Percentiles rank a stretch among this genome's conserved stretches.
Conservation (phyloP, 2,888 invertebrate species). For the Nineta flava region DNA sequence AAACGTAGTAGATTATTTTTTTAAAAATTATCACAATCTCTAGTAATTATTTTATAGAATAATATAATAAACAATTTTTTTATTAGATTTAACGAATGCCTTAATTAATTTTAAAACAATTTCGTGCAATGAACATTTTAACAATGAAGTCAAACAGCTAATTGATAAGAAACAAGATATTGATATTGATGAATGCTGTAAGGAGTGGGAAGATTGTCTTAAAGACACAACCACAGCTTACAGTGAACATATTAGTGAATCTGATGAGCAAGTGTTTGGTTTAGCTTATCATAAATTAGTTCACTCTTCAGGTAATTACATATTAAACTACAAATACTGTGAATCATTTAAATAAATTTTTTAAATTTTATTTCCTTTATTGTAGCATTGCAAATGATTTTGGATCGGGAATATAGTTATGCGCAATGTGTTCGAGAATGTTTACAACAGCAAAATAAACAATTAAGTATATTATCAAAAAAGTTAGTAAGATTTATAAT, state of each 20-base stretch:
- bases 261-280: constrained; percentile 74
- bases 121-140: constrained; percentile 50
- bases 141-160: constrained; percentile 43
- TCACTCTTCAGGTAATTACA: constrained; percentile 31
- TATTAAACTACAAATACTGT: not conserved
- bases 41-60: too few species aligned
- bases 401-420: constrained; percentile 76
- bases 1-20: too few species aligned
- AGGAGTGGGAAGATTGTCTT: constrained; percentile 2
- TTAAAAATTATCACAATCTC: too few species aligned
- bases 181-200: constrained; percentile 26
- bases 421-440: constrained; percentile 64
- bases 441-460: constrained; percentile 53
- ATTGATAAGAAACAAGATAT: constrained; percentile 44
- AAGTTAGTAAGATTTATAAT: constrained; percentile 28
- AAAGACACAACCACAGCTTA: constrained; percentile 61
- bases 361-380: constrained; percentile 51
- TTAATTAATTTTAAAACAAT: constrained; percentile 45
- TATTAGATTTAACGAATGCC: constrained; percentile 39
- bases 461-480: constrained; percentile 50
- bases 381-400: constrained; percentile 70
- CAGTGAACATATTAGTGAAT: constrained; percentile 65
- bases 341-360: not conserved
- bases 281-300: constrained; percentile 63
- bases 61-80: too few species aligned